Conservation (phyloP, 2,797 vertebrate species). For the Echeneis naucrates region DNA sequence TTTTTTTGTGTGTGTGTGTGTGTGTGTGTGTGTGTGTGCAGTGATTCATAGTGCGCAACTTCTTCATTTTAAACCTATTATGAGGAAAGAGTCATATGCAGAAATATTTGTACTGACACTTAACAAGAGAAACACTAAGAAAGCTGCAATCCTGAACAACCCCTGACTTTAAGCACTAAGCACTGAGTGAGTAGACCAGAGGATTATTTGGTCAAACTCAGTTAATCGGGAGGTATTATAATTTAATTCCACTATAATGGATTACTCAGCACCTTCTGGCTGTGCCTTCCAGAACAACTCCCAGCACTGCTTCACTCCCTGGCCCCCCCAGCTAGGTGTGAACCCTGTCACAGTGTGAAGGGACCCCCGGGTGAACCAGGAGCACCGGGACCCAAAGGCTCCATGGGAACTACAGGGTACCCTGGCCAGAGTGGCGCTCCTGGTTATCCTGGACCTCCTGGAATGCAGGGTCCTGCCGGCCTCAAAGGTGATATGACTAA, state of each 20-base stretch:
- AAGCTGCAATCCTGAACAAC: not conserved
- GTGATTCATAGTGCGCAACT: not conserved
- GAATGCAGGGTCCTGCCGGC: conserved; percentile 79
- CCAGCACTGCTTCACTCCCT: conserved; percentile 81
- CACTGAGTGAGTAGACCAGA: no score
- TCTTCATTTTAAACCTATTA: not conserved
- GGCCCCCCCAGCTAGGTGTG: conserved; percentile 67
- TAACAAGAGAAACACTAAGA: not conserved
- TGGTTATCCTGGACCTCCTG: conserved; percentile 83
- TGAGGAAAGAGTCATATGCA: no score
- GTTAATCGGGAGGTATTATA: not conserved
- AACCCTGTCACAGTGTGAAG: conserved; percentile 78
- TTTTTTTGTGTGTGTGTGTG: no score
- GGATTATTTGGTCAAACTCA: not conserved
- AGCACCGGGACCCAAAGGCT: conserved; percentile 81
- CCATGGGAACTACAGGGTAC: conserved; percentile 80
- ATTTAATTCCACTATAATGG: not conserved
- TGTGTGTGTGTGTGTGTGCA: not conserved
- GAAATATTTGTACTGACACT: not conserved
- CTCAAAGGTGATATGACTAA: conserved; percentile 79
- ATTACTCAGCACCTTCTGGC: conserved; percentile 18
- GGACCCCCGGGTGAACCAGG: conserved; percentile 82
- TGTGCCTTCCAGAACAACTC: conserved; percentile 79
- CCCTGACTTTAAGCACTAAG: no score
- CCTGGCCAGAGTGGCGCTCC: conserved; percentile 79